phyloP scores from a whole-genome alignment of 1,140 invertebrate genomes.

The Lysiphlebus fabarum region DNA sequence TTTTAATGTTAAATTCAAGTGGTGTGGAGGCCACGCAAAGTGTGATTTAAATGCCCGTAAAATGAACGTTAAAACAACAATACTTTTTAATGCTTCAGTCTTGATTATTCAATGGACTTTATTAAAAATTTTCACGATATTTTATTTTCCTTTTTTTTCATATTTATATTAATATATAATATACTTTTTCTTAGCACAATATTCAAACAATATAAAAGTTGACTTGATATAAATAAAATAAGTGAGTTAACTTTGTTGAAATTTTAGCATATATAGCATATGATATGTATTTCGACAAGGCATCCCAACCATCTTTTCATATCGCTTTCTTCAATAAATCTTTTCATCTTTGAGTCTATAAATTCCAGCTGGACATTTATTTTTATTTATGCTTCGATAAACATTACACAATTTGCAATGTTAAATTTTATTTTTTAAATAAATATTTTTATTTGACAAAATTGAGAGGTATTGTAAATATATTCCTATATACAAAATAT shows the following conservation, averaged over 20 bases:
- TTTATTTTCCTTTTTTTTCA: slow-evolving; percentile 37
- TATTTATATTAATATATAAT: slow-evolving; percentile 17
- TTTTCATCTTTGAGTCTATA: not conserved
- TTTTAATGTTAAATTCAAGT: slow-evolving; percentile 25
- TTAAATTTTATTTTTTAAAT: slow-evolving; percentile 20
- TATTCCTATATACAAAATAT: slow-evolving; percentile 6
- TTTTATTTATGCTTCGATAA: not conserved
- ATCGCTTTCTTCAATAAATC: slow-evolving; percentile 44
- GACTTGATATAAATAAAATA: no score
- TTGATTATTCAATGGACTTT: slow-evolving; percentile 55
- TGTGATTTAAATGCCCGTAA: slow-evolving; percentile 55
- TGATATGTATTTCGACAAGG: no score
- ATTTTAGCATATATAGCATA: no score
- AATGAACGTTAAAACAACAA: slow-evolving; percentile 56
- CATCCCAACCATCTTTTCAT: slow-evolving; percentile 54
- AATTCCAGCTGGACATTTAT: not conserved
- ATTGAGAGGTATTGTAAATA: not conserved
- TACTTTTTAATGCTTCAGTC: slow-evolving; percentile 49
- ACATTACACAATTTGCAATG: slow-evolving; percentile 13
- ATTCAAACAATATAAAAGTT: no score
- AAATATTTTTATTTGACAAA: slow-evolving; percentile 4
- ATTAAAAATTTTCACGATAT: slow-evolving; percentile 52
- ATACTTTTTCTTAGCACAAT: not conserved
- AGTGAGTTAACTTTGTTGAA: no score
- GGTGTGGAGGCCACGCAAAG: slow-evolving; percentile 32